phyloP scores from a whole-genome alignment of 2,797 vertebrate genomes.

The Diplodus sargus region DNA sequence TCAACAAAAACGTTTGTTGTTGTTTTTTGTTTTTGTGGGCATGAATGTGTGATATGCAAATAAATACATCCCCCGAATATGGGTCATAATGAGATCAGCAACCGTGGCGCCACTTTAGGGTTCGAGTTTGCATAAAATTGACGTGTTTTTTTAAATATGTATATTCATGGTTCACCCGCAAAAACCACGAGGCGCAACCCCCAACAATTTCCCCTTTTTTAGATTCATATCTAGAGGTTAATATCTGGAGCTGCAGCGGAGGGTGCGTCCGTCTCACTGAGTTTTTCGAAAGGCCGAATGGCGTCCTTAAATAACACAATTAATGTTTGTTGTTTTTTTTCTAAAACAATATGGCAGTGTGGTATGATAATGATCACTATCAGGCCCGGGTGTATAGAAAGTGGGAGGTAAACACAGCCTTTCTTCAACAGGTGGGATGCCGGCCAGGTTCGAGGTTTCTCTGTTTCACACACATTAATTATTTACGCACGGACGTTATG shows the following conservation, averaged over 20 bases:
- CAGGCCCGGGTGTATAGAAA: neutral
- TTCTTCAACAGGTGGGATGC: constrained; percentile 82
- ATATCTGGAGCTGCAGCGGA: neutral
- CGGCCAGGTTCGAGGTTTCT: constrained; percentile 75
- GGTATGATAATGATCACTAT: neutral
- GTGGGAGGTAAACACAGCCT: constrained; percentile 1
- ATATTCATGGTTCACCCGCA: neutral
- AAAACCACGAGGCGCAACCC: neutral
- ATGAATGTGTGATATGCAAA: constrained; percentile 3
- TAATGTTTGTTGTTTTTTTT: neutral
- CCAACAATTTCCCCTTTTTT: neutral
- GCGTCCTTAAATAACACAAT: neutral
- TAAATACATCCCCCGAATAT: neutral
- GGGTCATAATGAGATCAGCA: neutral
- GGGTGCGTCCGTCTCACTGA: no score
- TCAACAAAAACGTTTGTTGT: neutral
- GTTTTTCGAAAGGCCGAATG: no score
- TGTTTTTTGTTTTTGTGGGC: neutral
- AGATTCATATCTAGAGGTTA: no score
- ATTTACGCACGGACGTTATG: constrained; percentile 82
- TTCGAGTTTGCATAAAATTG: neutral
- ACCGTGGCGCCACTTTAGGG: neutral
- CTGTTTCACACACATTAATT: constrained; percentile 83
- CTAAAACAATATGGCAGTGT: neutral
- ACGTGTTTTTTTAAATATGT: neutral